Base-by-base conservation (phyloP, 1,140 invertebrate genomes). In the Akabosia matsudoensis region DNA sequence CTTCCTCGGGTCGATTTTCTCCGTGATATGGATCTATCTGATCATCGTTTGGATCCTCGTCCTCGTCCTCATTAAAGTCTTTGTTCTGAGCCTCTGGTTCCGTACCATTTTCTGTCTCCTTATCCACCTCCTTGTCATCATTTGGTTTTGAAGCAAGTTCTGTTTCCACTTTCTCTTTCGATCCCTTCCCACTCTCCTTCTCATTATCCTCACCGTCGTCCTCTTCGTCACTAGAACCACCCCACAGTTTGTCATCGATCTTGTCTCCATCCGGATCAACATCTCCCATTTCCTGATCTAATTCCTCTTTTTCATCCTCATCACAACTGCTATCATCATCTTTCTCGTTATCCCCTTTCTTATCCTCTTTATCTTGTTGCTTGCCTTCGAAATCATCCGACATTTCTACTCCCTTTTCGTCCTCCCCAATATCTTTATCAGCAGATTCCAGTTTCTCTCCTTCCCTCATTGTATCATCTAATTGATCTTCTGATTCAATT, bases 281-380 rank as follows among this genome's bases (percentile, higher is more conserved):
- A 76, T 97, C 93, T n/a, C 94, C 96, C 94, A 97, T 97, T 87
- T 97, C 90, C 84, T 97, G 96, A 76, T 97, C 95, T 0, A 91
- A 85, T 79, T 97, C 91, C 16, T 93, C 89, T 64, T 93, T 88
- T 22, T 88, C 85, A 18, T 90, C 86, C 0, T 91, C 88, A 73
- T 90, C 87, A n/a, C 74, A 70, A 61, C 89, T 88, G 77, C 90
- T 88, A 33, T 88, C 86, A 56, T 83, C 82, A 37, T 83, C 79
- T 37, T 91, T 86, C 74, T 91, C 88, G 16, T 90, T 88, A 37
- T 92, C 87, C 84, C 88, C 85, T 80, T 90, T 87, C 45, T 88
- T 84, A 71, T 90, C 87, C 22, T 96, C 92, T 24, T 93, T 84
- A 85, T 97, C 94, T 83, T 96, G 92, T 64, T 91, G 84, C 83